Conservation (phyloP, 1,140 invertebrate species). For the Drosophila dunni region DNA sequence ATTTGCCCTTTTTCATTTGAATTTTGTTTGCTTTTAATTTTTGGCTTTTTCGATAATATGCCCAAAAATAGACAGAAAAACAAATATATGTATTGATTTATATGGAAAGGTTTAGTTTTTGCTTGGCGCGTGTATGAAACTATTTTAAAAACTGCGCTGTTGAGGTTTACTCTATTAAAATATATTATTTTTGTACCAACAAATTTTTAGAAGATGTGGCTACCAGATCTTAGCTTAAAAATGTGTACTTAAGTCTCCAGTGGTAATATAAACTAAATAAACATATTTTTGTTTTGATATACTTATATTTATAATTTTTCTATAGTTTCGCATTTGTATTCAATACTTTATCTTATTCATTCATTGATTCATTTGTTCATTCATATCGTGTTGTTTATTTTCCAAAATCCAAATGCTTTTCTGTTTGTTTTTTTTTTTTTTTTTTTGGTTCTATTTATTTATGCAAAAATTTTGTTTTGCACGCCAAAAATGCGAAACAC, state of each 20-base stretch:
- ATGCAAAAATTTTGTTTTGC: slow-evolving; percentile 54
- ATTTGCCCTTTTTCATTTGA: slow-evolving; percentile 22
- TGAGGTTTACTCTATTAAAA: too few species aligned
- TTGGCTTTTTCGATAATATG: slow-evolving; percentile 28
- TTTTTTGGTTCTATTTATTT: slow-evolving; percentile 62
- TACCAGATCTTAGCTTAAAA: too few species aligned
- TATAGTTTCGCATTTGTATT: slow-evolving; percentile 34
- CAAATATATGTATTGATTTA: slow-evolving; percentile 4
- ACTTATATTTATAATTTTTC: slow-evolving; percentile 3
- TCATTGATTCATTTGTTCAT: slow-evolving; percentile 74
- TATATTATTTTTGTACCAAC: too few species aligned
- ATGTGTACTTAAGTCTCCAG: neutral
- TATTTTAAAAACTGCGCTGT: neutral
- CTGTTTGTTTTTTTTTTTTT: slow-evolving; percentile 15
- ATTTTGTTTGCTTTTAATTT: slow-evolving; percentile 61
- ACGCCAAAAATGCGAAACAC: slow-evolving; percentile 1
- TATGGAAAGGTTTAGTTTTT: neutral
- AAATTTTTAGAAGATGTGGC: too few species aligned
- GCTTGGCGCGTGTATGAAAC: neutral
- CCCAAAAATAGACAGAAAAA: slow-evolving; percentile 29
- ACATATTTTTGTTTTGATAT: slow-evolving; percentile 4
- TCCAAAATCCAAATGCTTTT: slow-evolving; percentile 51
- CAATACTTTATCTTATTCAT: slow-evolving; percentile 41
- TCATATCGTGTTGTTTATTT: slow-evolving; percentile 63
- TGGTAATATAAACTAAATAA: neutral